Base-by-base conservation (phyloP, 2,888 invertebrate species). In the Ischnus inquisitorius region DNA sequence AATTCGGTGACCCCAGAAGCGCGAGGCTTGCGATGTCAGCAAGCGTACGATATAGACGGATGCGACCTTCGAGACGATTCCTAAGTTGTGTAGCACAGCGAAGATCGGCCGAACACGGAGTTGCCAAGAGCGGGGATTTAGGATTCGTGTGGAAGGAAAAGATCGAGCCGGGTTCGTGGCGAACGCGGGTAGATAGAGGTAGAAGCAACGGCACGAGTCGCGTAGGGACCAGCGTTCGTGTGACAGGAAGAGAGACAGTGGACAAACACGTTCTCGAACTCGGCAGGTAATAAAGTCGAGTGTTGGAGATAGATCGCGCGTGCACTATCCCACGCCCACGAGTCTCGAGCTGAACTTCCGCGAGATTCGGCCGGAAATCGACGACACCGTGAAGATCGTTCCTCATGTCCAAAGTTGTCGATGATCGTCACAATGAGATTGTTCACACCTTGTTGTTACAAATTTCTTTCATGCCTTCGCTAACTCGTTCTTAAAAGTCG, bases 221-320 rank as follows among this genome's bases (percentile, higher is more conserved):
- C 64, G 39, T 1, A 64, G 39, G 3, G 64, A 39, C 10, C 39
- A 19, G 10, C 39, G 64, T 1, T 2, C 28, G 28, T 22, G 25
- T 60, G 28, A 28, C 28, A 60, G 57, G 28, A 60, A 25, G 28
- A 60, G n/a, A 60, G 28, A 16, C 64, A 39, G 64, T 64, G 39
- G 39, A 64, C 64, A 39, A 64, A 39, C 39, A 64, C 64, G 64
- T 64, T 64, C 39, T 39, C 39, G 10, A 39, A 64, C 64, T 39
- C 64, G 39, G 64, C 34, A 19, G 6, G 39, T 8, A 39, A 64
- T 64, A 16, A 39, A 12, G 19, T 39, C 19, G 16, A 64, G 64
- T 34, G 34, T 64, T 3, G 64, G 5, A 64, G 39, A 8, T 64
- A 41, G 64, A 39, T 10, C 62, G 64, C 34, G 12, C 64, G 64